A percentile compares a stretch with the other conserved stretches of the same genome.
These are phyloP conservation scores for Bombus turneri DNA, from an alignment of 1,140 invertebrate genomes.

Conservation along the genomic window DNA sequence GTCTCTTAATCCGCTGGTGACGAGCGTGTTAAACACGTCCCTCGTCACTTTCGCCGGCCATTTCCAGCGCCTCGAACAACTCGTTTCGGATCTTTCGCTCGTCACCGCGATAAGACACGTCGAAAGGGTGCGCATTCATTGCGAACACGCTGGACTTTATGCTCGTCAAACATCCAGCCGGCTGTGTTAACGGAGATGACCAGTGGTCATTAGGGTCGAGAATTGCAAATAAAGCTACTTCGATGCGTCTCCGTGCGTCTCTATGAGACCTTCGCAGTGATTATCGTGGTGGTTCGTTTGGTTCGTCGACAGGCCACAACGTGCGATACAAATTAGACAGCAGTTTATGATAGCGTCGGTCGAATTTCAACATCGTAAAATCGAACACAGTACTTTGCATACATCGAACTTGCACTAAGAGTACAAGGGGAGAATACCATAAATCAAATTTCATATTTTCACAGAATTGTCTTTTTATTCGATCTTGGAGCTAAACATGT, in stretches of 20 bases:
- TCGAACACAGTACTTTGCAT: not conserved
- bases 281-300: not conserved
- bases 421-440: not conserved
- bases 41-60: slow-evolving; percentile 4
- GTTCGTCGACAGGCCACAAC: not conserved
- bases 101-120: slow-evolving; percentile 14
- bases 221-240: slow-evolving; percentile 3
- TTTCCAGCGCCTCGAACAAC: not conserved
- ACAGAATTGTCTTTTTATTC: not conserved
- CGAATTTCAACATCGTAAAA: too few relatives aligned
- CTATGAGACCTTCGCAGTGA: not conserved
- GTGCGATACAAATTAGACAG: not conserved
- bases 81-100: slow-evolving; percentile 13
- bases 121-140: slow-evolving; percentile 26
- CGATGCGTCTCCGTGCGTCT: not conserved
- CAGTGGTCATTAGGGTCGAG: not conserved
- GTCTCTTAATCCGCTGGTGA: slow-evolving; percentile 59
- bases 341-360: too few relatives aligned
- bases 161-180: slow-evolving; percentile 26
- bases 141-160: slow-evolving; percentile 28
- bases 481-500: not conserved
- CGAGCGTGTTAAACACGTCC: slow-evolving; percentile 64
- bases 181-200: not conserved
- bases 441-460: not conserved
- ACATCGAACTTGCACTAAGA: not conserved